Evolutionary conservation across 2,888 invertebrate species (phyloP), one percentile per base, ranked within the genome.

Genomic region (Nyleta sp.): DNA sequence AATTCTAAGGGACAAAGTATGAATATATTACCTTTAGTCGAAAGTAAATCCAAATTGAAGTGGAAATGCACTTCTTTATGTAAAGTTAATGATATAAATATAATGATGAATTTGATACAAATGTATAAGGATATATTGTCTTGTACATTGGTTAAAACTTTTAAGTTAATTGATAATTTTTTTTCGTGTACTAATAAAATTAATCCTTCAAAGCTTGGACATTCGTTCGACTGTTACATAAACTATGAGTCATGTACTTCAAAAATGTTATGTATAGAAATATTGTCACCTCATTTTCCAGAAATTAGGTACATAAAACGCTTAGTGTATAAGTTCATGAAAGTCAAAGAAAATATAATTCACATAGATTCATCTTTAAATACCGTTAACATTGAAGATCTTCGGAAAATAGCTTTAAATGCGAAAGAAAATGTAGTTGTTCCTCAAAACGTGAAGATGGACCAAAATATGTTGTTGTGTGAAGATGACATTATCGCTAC

Each of bases 401-500:
- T 44, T 20, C 20, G 13, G 3, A 7, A 20, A 44, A 44, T 44
- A 44, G 10, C 10, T 20, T 3, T 13, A 13, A 24, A 44, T 3
- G 11, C 44, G 2, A 44, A 44, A 44, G 8, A 31, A 28, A 50
- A 50, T 15, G 1, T 50, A 31, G 20, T 10, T n/a, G n/a, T n/a
- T n/a, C n/a, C 3, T 2, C 2, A 48, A 48, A 24, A n/a, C n/a
- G 7, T 24, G 24, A 10, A 48, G 3, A 50, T 8, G 2, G 6
- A 15, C 6, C 1, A 13, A 17, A 31, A 50, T 31, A 31, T 38
- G 3, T 13, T 38, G 17, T 20, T 35, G 20, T 35, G 15, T 44
- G 60, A 60, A 44, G 33, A 60, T 15, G 60, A 46, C 17, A 46
- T 60, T 17, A 46, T 60, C 6, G 15, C 3, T 13, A 31, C 18